Evolutionary conservation across 1,140 invertebrate species (phyloP).

Genomic region (Lutraria rhynchaena): DNA sequence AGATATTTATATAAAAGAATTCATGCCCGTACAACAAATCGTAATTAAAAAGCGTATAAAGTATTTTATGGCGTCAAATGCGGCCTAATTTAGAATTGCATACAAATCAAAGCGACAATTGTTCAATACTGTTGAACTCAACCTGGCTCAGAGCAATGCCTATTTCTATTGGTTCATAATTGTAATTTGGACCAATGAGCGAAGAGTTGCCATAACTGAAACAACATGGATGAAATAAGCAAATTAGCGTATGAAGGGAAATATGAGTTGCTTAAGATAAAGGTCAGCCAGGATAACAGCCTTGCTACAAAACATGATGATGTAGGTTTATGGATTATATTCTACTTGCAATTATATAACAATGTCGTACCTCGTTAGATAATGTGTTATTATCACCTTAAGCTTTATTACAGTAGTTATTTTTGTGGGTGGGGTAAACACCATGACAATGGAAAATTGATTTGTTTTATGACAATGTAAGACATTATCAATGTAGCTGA

Average conservation of each 20-base stretch:
- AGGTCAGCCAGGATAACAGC: conserved; percentile 61
- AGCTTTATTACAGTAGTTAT: background rate
- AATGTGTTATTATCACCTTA: too few species aligned
- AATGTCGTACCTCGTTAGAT: too few species aligned
- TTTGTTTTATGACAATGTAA: background rate
- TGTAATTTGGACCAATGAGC: background rate
- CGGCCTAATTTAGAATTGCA: too few species aligned
- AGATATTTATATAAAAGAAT: too few species aligned
- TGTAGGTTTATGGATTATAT: conserved; percentile 53
- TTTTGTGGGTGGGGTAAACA: conserved; percentile 26
- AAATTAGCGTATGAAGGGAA: conserved; percentile 75
- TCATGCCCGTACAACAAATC: too few species aligned
- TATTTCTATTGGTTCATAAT: background rate
- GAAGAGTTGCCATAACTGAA: conserved; percentile 1
- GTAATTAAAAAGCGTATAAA: too few species aligned
- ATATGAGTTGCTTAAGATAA: conserved; percentile 65
- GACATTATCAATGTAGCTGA: too few species aligned
- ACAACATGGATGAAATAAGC: conserved; percentile 70
- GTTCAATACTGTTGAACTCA: too few species aligned
- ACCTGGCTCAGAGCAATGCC: too few species aligned
- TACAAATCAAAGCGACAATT: too few species aligned
- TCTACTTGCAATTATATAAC: background rate
- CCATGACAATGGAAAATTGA: background rate
- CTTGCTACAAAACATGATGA: conserved; percentile 68
- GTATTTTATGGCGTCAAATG: too few species aligned